These are phyloP conservation scores for Etheostoma perlongum DNA, from an alignment of 2,797 vertebrate species.

Conservation along the genomic window DNA sequence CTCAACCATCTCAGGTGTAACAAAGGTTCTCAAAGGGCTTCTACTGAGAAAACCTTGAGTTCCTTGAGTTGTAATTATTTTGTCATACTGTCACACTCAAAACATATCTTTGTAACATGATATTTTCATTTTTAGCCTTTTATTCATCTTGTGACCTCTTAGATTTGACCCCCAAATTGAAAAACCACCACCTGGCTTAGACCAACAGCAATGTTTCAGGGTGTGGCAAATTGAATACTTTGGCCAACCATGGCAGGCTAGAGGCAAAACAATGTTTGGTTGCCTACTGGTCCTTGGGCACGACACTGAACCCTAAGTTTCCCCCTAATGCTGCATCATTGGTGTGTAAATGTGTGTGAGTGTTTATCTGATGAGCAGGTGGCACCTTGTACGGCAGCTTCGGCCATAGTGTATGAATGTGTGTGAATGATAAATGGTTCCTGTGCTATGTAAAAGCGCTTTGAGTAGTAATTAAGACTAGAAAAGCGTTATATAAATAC, in stretches of 20 bases:
- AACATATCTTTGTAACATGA: background rate
- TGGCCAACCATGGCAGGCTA: background rate
- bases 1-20: background rate
- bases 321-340: no score
- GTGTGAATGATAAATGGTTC: no score
- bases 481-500: no score
- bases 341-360: no score
- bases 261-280: constrained; percentile 10
- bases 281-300: no score
- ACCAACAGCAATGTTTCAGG: background rate
- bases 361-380: no score
- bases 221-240: background rate
- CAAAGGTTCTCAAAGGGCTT: background rate
- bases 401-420: no score
- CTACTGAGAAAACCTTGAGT: background rate
- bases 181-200: background rate
- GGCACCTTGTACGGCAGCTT: no score
- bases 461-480: no score
- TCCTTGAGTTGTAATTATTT: background rate
- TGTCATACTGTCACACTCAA: background rate
- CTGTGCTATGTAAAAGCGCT: no score
- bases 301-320: no score
- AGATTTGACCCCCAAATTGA: background rate
- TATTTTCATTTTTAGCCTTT: background rate
- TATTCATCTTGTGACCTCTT: background rate